Conservation (phyloP, 2,113 vertebrate genomes). For the Gallinago jamesoni region DNA sequence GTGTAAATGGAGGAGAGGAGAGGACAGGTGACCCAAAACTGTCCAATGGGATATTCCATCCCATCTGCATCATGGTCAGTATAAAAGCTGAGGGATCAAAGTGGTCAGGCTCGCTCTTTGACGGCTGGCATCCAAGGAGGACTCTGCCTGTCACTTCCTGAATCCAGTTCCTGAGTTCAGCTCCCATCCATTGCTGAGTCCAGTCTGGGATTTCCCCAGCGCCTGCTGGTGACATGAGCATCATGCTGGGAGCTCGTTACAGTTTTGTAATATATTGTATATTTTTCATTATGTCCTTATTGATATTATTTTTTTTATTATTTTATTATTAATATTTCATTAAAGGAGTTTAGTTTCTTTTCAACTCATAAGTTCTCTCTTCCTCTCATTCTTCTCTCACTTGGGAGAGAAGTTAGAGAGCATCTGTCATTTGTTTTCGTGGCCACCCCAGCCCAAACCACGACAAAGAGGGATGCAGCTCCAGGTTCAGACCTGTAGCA, state of each 20-base stretch:
- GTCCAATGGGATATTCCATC: neutral
- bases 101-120: neutral
- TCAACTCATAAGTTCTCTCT: neutral
- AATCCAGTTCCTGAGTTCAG: neutral
- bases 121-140: neutral
- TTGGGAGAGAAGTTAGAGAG: neutral
- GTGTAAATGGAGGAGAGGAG: neutral
- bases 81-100: neutral
- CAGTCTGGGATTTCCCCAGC: neutral
- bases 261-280: neutral
- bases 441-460: neutral
- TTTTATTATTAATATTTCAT: neutral
- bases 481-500: accelerated
- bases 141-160: neutral
- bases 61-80: neutral
- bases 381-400: neutral
- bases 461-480: neutral
- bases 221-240: neutral
- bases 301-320: neutral
- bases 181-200: neutral
- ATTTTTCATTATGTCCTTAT: neutral
- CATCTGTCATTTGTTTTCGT: neutral
- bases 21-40: neutral
- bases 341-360: neutral
- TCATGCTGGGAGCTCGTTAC: neutral